These are phyloP conservation scores for Rousettus leschenaultii DNA, from an alignment of 2,113 vertebrate species.

Conservation along the genomic window DNA sequence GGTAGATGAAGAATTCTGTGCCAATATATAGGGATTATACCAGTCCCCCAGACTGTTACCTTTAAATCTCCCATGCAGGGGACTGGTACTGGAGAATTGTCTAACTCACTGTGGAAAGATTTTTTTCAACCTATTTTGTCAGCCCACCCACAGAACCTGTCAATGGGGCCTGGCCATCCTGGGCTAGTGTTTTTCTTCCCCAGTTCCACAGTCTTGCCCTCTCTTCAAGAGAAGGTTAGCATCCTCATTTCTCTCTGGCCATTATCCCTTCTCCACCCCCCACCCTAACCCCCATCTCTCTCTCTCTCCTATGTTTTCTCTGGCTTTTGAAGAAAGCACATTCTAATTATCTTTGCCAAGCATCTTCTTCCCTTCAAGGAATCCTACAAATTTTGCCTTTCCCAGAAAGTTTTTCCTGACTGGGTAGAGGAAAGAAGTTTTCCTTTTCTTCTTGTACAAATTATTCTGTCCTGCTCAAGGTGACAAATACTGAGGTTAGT, in stretches of 20 bases:
- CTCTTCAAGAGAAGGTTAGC: not conserved
- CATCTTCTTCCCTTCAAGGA: not conserved
- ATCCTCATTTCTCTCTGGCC: not conserved
- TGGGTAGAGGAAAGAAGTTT: not conserved
- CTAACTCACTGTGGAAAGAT: not conserved
- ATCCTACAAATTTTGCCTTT: not conserved
- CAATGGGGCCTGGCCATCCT: not conserved
- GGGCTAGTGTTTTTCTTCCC: not conserved
- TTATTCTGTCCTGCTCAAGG: not conserved
- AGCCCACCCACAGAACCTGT: not conserved
- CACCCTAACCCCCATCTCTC: not conserved
- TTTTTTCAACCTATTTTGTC: not conserved
- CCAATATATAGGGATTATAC: not conserved
- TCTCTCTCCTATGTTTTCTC: not conserved
- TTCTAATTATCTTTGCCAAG: not conserved
- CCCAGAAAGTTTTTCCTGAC: not conserved
- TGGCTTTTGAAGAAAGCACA: not conserved
- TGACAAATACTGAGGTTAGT: not conserved
- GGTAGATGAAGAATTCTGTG: not conserved
- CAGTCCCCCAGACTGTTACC: not conserved
- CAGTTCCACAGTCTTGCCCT: not conserved
- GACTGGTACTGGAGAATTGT: not conserved
- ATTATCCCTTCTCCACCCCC: not conserved
- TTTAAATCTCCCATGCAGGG: not conserved
- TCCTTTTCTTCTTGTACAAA: not conserved